Percentiles rank a stretch among this genome's conserved stretches.
Evolutionary conservation across 2,888 invertebrate genomes (phyloP).

Genomic region (Heterodera filipjevi): DNA sequence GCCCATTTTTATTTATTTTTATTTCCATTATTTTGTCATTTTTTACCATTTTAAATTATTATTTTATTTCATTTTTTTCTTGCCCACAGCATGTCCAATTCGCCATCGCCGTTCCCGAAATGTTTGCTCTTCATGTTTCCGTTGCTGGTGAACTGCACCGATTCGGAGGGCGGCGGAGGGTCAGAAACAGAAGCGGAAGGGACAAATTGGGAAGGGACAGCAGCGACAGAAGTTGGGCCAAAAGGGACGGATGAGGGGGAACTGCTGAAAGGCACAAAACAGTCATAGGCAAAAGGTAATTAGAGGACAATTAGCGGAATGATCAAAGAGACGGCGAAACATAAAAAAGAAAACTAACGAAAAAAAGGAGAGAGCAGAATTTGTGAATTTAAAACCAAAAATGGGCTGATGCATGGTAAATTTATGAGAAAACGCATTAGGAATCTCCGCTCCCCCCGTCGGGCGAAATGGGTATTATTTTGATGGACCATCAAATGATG

Average conservation of each 20-base stretch:
- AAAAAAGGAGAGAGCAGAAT: not conserved
- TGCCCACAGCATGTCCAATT: slow-evolving; percentile 62
- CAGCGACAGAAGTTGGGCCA: not conserved
- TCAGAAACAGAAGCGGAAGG: not conserved
- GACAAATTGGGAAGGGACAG: slow-evolving; percentile 27
- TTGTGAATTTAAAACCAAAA: not conserved
- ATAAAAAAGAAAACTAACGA: too few relatives aligned
- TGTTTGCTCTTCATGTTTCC: slow-evolving; percentile 44
- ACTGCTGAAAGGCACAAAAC: not conserved
- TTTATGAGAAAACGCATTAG: not conserved
- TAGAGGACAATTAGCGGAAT: not conserved
- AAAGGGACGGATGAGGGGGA: not conserved
- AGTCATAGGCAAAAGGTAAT: not conserved
- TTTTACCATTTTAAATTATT: not conserved
- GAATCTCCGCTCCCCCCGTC: not conserved
- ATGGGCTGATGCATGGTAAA: not conserved
- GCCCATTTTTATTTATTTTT: too few relatives aligned
- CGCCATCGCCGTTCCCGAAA: slow-evolving; percentile 48
- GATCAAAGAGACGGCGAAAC: too few relatives aligned
- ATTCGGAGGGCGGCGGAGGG: not conserved
- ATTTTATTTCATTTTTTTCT: not conserved
- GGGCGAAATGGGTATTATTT: not conserved
- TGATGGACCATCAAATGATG: slow-evolving; percentile 6
- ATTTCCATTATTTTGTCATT: not conserved
- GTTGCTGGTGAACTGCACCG: slow-evolving; percentile 5